Percentiles rank a stretch among this genome's conserved stretches.
Conservation (phyloP, 1,140 invertebrate genomes). For the Thaumatotibia leucotreta region DNA sequence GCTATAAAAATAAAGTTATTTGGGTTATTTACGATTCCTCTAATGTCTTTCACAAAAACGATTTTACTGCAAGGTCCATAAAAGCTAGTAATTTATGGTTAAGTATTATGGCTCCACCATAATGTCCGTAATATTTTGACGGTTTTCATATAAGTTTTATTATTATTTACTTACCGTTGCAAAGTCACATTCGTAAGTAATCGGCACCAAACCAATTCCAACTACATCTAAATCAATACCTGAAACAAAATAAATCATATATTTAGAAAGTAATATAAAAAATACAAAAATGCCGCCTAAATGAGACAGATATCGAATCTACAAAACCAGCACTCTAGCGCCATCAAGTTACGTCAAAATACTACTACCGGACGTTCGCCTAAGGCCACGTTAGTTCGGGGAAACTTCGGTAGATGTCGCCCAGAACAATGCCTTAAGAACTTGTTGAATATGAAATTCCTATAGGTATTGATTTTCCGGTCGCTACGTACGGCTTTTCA, state of each 20-base stretch:
- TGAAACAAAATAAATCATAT: slow-evolving; percentile 27
- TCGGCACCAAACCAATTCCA: not conserved
- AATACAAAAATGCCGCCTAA: not conserved
- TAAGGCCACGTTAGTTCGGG: slow-evolving; percentile 11
- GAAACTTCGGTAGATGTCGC: slow-evolving; percentile 25
- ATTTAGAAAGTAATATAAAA: slow-evolving; percentile 3
- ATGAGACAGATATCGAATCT: not conserved
- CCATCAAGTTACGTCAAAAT: slow-evolving; percentile 24
- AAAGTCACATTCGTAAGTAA: not conserved
- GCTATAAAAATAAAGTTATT: slow-evolving; percentile 13
- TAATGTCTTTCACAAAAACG: slow-evolving; percentile 10
- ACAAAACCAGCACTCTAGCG: not conserved
- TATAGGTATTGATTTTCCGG: slow-evolving; percentile 8
- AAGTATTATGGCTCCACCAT: not conserved
- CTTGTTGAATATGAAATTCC: slow-evolving; percentile 10
- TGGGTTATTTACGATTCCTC: slow-evolving; percentile 6
- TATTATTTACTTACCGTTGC: not conserved
- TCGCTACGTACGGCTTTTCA: not conserved
- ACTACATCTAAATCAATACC: slow-evolving; percentile 13
- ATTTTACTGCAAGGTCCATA: slow-evolving; percentile 5
- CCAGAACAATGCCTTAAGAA: not conserved
- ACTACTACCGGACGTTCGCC: not conserved
- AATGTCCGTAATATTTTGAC: not conserved
- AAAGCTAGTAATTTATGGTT: slow-evolving; percentile 1
- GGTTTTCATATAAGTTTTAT: not conserved